Evolutionary conservation across 2,888 invertebrate species (phyloP).

Genomic region (Falcaria lacertinaria): DNA sequence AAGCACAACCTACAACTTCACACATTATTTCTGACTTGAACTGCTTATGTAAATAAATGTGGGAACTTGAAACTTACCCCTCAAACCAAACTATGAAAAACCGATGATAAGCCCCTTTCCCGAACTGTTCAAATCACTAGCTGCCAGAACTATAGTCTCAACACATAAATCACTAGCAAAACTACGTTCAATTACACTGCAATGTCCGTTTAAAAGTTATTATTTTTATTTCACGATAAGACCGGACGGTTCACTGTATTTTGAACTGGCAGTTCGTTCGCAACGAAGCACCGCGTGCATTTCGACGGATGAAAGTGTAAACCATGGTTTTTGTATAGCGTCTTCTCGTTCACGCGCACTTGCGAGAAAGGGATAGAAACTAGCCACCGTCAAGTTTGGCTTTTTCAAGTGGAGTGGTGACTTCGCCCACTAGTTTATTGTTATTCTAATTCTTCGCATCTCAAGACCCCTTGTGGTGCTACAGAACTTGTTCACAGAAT

Average conservation of each 20-base stretch:
- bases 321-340: constrained; percentile 76
- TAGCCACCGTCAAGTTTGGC: constrained; percentile 48
- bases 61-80: constrained; percentile 9
- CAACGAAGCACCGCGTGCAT: constrained; percentile 72
- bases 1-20: background rate
- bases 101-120: background rate
- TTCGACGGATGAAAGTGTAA: constrained; percentile 77
- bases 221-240: constrained; percentile 56
- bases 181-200: constrained; percentile 39
- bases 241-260: constrained; percentile 56
- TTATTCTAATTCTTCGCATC: constrained; percentile 54
- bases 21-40: too few relatives aligned
- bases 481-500: constrained; percentile 13
- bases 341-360: constrained; percentile 51
- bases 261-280: constrained; percentile 66
- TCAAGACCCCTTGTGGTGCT: constrained; percentile 22
- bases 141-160: too few relatives aligned
- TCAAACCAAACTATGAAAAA: constrained; percentile 13
- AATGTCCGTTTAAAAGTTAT: constrained; percentile 42
- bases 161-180: constrained; percentile 36
- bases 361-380: constrained; percentile 48
- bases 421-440: constrained; percentile 69
- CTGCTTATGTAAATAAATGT: background rate
- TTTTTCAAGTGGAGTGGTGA: constrained; percentile 54
- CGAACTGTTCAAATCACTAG: constrained; percentile 25